A percentile compares a stretch with the other conserved stretches of the same genome.
Conservation (phyloP, 2,888 invertebrate species). For the Sesia bembeciformis region DNA sequence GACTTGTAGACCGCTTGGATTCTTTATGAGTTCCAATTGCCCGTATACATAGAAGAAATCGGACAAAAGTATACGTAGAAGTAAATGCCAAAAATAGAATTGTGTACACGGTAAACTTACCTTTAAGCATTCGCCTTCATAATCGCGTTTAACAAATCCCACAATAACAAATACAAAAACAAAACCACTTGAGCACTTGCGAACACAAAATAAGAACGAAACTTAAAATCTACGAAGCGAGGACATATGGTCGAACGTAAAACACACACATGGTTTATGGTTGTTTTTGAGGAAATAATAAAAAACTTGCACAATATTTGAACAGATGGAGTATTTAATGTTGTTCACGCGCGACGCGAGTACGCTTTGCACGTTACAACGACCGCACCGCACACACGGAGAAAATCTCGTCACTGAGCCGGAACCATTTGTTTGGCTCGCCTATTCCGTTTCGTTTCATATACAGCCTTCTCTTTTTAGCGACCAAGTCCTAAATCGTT, state of each 20-base stretch:
- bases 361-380: slow-evolving; percentile 14
- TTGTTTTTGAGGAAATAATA: slow-evolving; percentile 43
- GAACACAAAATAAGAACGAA: slow-evolving; percentile 46
- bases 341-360: slow-evolving; percentile 53
- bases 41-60: slow-evolving; percentile 14
- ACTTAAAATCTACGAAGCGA: slow-evolving; percentile 20
- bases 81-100: neutral
- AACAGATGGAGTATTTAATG: slow-evolving; percentile 68
- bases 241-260: slow-evolving; percentile 21
- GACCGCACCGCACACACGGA: slow-evolving; percentile 24
- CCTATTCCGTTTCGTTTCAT: slow-evolving; percentile 12
- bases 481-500: too few relatives aligned
- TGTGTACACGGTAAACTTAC: slow-evolving; percentile 3
- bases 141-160: slow-evolving; percentile 63
- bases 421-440: slow-evolving; percentile 41
- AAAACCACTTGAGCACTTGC: slow-evolving; percentile 56
- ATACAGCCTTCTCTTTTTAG: too few relatives aligned
- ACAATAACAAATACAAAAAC: slow-evolving; percentile 57
- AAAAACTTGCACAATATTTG: slow-evolving; percentile 63
- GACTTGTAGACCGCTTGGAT: slow-evolving; percentile 29
- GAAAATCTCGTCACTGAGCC: slow-evolving; percentile 48
- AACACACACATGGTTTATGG: slow-evolving; percentile 42
- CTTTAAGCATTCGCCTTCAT: slow-evolving; percentile 43
- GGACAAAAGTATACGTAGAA: neutral
- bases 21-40: slow-evolving; percentile 12